Percentiles rank a stretch among this genome's conserved stretches.
Conservation (phyloP, 2,797 vertebrate species). For the Tragelaphus oryx region DNA sequence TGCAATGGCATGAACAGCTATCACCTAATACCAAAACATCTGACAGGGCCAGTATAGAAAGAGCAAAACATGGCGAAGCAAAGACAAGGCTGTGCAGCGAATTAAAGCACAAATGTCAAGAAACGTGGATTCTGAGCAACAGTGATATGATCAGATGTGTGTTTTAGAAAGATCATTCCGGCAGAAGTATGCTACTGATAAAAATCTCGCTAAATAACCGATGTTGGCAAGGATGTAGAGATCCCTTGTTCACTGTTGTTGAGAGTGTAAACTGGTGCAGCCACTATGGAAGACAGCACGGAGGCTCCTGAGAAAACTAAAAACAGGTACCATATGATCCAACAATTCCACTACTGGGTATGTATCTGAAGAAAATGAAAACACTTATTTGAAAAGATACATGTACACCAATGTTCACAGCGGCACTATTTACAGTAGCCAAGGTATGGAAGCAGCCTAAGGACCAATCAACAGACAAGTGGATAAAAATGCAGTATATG, state of each 20-base stretch:
- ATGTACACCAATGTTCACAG: background rate
- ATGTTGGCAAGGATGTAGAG: no score
- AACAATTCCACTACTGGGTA: background rate
- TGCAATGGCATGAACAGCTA: background rate
- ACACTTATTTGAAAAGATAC: background rate
- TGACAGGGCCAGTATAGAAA: background rate
- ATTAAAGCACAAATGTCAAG: background rate
- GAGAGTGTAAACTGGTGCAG: background rate
- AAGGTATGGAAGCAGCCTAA: background rate
- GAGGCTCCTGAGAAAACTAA: background rate
- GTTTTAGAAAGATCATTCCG: background rate
- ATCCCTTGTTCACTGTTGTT: background rate
- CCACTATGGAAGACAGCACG: background rate
- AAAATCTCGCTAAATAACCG: background rate
- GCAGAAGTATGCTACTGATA: background rate
- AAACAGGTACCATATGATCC: background rate
- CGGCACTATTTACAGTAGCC: background rate
- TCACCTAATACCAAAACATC: background rate
- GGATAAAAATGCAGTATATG: background rate
- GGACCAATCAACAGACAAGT: background rate
- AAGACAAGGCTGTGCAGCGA: background rate
- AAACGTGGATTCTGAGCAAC: background rate
- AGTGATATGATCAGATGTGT: background rate
- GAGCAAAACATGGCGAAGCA: no score
- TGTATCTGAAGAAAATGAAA: background rate